Evolutionary conservation across 1,140 invertebrate genomes (phyloP).

Genomic region (Tachypleus tridentatus): DNA sequence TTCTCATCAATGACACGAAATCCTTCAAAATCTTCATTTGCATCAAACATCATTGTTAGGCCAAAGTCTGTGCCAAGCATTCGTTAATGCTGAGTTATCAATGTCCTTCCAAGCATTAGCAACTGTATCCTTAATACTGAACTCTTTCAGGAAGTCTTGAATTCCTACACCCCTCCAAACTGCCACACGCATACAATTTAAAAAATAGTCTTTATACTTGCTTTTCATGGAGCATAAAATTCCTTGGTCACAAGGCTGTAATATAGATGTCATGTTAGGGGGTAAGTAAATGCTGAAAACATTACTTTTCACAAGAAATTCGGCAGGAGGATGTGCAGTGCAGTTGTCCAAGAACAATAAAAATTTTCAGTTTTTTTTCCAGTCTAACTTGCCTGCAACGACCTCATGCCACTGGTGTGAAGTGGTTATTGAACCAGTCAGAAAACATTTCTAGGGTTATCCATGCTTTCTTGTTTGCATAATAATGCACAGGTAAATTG

Average conservation of each 20-base stretch:
- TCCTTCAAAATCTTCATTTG: too few species aligned
- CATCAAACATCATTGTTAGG: too few species aligned
- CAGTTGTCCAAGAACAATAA: constrained; percentile 6
- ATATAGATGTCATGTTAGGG: neutral
- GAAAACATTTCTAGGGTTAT: neutral
- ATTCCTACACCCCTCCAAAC: too few species aligned
- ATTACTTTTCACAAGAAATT: constrained; percentile 1
- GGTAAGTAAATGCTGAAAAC: constrained; percentile 2
- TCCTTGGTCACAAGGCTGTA: constrained; percentile 2
- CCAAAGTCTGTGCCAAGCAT: too few species aligned
- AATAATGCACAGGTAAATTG: constrained; percentile 6
- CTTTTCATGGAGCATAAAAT: too few species aligned
- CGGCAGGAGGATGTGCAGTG: neutral
- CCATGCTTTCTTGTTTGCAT: constrained; percentile 2
- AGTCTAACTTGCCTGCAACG: neutral
- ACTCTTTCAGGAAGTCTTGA: too few species aligned
- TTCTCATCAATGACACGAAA: too few species aligned
- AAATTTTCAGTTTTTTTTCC: constrained; percentile 4
- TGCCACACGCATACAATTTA: too few species aligned
- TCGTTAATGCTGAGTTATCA: too few species aligned
- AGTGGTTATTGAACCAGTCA: constrained; percentile 1
- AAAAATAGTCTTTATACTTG: too few species aligned
- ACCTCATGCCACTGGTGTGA: neutral
- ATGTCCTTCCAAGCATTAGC: too few species aligned
- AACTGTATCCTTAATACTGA: too few species aligned